These are phyloP conservation scores for Sylvietta virens DNA, from an alignment of 2,113 vertebrate species.

Conservation along the genomic window DNA sequence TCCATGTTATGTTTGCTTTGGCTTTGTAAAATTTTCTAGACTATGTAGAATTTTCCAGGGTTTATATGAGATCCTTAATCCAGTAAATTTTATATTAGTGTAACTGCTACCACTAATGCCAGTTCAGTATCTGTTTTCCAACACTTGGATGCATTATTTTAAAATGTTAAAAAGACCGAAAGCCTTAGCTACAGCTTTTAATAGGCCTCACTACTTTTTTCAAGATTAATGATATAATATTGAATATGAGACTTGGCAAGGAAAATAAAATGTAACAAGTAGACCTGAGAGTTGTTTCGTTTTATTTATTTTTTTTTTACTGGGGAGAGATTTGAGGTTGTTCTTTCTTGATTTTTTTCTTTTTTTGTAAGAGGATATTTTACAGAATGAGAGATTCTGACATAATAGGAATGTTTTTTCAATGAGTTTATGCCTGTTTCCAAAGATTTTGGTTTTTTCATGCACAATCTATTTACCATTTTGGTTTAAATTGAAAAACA, in stretches of 20 bases:
- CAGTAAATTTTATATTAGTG: background rate
- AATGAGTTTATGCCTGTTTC: background rate
- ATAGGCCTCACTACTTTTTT: background rate
- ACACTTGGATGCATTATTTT: background rate
- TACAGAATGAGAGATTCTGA: background rate
- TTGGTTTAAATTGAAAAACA: background rate
- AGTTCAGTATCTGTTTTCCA: background rate
- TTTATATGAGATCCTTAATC: background rate
- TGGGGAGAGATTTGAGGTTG: rapidly evolving
- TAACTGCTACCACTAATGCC: background rate
- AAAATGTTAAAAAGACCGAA: background rate
- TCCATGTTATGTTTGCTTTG: background rate
- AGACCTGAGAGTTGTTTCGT: background rate
- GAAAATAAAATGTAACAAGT: background rate
- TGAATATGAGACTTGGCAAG: background rate
- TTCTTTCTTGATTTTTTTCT: background rate
- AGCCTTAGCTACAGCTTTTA: background rate
- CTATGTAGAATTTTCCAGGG: background rate
- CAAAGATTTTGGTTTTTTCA: background rate
- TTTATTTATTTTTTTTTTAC: background rate
- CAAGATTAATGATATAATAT: background rate
- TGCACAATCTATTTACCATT: background rate
- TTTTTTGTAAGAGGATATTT: rapidly evolving
- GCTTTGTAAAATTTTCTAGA: background rate
- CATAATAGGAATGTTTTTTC: background rate